Percentiles rank a stretch among this genome's conserved stretches.
phyloP scores from a whole-genome alignment of 92 coral and sea anemone genomes.

The Parazoanthus darwini region DNA sequence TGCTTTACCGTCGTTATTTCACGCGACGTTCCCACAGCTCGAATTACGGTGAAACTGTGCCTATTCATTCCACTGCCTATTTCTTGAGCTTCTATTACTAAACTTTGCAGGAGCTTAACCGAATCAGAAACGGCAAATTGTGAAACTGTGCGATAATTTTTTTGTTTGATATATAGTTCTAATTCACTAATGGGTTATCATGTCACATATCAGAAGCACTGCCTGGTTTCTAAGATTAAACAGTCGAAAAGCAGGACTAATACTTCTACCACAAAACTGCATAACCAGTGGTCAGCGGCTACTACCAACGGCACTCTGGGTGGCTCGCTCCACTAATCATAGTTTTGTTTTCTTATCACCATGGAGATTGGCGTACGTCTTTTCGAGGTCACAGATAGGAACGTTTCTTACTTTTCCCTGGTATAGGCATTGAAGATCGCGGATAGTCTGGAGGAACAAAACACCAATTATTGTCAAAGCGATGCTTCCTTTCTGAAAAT shows the following conservation, averaged over 20 bases:
- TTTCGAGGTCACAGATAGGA: constrained; percentile 73
- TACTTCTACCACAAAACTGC: too few relatives aligned
- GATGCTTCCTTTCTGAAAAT: background rate
- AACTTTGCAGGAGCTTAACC: background rate
- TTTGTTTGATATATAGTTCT: background rate
- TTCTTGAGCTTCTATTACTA: background rate
- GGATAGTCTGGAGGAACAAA: constrained; percentile 56
- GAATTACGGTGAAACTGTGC: background rate
- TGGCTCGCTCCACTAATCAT: background rate
- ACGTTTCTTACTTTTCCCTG: constrained; percentile 71
- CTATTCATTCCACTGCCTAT: background rate
- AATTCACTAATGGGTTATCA: background rate
- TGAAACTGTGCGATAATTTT: background rate
- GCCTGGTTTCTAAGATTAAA: background rate
- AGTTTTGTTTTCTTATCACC: constrained; percentile 85
- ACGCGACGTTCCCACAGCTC: background rate
- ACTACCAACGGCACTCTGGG: background rate
- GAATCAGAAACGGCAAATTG: background rate
- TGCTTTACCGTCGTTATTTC: background rate
- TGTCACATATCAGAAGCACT: background rate
- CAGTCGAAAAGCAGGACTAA: too few relatives aligned
- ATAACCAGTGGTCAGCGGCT: background rate
- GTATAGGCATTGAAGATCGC: constrained; percentile 65
- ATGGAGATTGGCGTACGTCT: constrained; percentile 71
- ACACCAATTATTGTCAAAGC: background rate